A percentile compares a stretch with the other conserved stretches of the same genome.
These are phyloP conservation scores for Archips xylosteana DNA, from an alignment of 2,888 invertebrate genomes.

Conservation along the genomic window DNA sequence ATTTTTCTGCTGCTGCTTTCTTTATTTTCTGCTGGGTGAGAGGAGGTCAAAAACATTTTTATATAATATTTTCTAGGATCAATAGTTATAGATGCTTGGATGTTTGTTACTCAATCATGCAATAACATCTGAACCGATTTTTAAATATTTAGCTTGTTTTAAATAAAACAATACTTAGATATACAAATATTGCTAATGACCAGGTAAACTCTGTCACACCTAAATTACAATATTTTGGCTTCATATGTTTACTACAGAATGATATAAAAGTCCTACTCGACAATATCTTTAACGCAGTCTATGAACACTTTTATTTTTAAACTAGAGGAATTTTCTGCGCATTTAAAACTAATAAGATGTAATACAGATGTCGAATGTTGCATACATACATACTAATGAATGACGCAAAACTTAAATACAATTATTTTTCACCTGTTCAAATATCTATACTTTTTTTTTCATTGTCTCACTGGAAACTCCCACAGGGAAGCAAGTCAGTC, in stretches of 20 bases:
- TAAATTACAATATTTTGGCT: background rate
- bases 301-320: slow-evolving; percentile 28
- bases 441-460: slow-evolving; percentile 35
- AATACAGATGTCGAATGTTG: slow-evolving; percentile 14
- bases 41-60: no score
- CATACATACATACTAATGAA: slow-evolving; percentile 38
- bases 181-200: slow-evolving; percentile 5
- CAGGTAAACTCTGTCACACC: background rate
- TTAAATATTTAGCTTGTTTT: background rate
- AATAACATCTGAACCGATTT: no score
- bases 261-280: background rate
- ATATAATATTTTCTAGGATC: no score
- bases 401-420: slow-evolving; percentile 36
- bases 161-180: background rate
- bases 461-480: slow-evolving; percentile 41
- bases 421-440: slow-evolving; percentile 37
- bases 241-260: background rate
- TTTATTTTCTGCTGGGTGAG: no score
- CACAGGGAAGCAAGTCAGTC: slow-evolving; percentile 12
- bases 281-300: background rate
- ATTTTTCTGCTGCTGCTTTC: no score
- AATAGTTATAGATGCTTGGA: no score
- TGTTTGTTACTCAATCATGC: no score
- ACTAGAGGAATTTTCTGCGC: slow-evolving; percentile 1
- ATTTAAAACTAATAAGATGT: slow-evolving; percentile 11